Conservation (phyloP, 2,888 invertebrate genomes). For the Zaprionus lineosus region DNA sequence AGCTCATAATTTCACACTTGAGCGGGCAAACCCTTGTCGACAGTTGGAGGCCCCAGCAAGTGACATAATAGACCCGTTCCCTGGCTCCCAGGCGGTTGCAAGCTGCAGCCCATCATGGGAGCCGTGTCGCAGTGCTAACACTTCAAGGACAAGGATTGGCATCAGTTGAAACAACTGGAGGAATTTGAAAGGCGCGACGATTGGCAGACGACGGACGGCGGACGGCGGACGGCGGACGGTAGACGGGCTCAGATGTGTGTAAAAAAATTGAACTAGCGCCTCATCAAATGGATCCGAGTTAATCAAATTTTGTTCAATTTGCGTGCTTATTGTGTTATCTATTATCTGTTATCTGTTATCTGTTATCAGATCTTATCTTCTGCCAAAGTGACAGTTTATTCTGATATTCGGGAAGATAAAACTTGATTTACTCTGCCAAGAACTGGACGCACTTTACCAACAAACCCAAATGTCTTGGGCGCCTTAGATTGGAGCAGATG, state of each 20-base stretch:
- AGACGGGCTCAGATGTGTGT: conserved; percentile 23
- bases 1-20: conserved; percentile 20
- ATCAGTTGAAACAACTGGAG: conserved; percentile 1
- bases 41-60: background rate
- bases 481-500: conserved; percentile 14
- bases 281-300: conserved; percentile 31
- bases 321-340: no score
- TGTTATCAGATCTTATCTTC: no score
- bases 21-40: conserved; percentile 8
- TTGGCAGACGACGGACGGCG: conserved; percentile 1
- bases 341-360: no score
- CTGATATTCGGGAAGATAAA: no score
- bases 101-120: background rate
- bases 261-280: conserved; percentile 34
- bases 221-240: background rate
- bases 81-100: conserved; percentile 2
- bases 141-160: conserved; percentile 24
- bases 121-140: conserved; percentile 10
- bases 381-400: no score
- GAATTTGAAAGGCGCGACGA: conserved; percentile 21
- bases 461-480: background rate
- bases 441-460: conserved; percentile 14
- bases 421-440: conserved; percentile 33
- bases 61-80: conserved; percentile 50
- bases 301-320: no score